A percentile compares a stretch with the other conserved stretches of the same genome.
These are phyloP conservation scores for Bradypodion ventrale DNA, from an alignment of 2,797 vertebrate genomes.

Conservation along the genomic window DNA sequence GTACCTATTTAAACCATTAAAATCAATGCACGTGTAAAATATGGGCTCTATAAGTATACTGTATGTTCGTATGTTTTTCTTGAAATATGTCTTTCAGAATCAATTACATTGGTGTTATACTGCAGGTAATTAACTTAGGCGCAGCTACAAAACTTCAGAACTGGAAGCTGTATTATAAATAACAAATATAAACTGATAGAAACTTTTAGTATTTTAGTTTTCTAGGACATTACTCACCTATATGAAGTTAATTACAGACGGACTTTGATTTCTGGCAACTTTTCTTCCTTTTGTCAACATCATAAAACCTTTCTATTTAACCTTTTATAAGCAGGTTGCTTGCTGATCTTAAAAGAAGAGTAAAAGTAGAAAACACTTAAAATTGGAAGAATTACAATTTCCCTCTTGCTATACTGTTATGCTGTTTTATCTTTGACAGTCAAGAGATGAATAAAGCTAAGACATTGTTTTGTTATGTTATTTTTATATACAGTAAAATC, in stretches of 20 bases:
- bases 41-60: neutral
- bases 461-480: neutral
- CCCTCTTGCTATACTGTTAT: conserved; percentile 10
- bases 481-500: too few relatives aligned
- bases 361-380: neutral
- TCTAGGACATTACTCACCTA: neutral
- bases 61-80: neutral
- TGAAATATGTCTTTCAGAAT: neutral
- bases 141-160: neutral
- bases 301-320: neutral
- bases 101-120: neutral
- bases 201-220: neutral
- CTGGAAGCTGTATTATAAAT: neutral
- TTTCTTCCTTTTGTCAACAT: neutral
- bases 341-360: neutral
- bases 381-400: neutral
- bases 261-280: conserved; percentile 13
- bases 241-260: neutral
- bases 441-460: neutral
- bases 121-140: neutral
- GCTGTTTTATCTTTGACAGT: neutral
- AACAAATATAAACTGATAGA: neutral
- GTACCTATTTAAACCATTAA: neutral
- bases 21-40: neutral
- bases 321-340: neutral